Percentiles rank a stretch among this genome's conserved stretches.
Conservation (phyloP, 2,888 invertebrate genomes). For the Ormyrus nitidulus region DNA sequence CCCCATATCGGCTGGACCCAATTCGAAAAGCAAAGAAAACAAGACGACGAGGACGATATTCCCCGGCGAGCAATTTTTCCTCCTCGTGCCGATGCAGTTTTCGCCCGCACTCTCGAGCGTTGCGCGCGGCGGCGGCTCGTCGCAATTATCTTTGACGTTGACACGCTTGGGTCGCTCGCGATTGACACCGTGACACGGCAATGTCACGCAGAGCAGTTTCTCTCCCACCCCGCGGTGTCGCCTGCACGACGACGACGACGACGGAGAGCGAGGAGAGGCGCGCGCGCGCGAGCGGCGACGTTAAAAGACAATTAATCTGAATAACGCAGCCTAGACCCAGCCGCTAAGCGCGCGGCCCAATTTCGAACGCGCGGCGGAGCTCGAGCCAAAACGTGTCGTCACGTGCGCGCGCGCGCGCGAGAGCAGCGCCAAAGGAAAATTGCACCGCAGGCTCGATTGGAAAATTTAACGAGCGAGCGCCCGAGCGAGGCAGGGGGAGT, state of each 20-base stretch:
- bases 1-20: no score
- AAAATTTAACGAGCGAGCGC: slow-evolving; percentile 35
- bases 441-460: slow-evolving; percentile 12
- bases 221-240: slow-evolving; percentile 22
- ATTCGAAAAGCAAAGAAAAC: no score
- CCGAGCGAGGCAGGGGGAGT: not conserved
- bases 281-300: slow-evolving; percentile 47
- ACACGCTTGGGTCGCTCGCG: slow-evolving; percentile 49
- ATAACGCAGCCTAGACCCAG: slow-evolving; percentile 63
- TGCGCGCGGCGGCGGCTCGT: not conserved
- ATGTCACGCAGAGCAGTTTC: slow-evolving; percentile 57
- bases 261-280: no score
- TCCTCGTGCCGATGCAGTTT: no score
- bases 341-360: slow-evolving; percentile 21
- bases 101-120: no score
- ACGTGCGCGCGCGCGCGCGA: not conserved
- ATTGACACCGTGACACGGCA: slow-evolving; percentile 64
- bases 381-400: slow-evolving; percentile 31
- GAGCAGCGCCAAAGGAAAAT: not conserved
- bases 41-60: no score
- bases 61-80: no score
- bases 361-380: slow-evolving; percentile 2
- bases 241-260: no score
- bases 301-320: slow-evolving; percentile 71
- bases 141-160: slow-evolving; percentile 55